phyloP scores from a whole-genome alignment of 2,113 vertebrate genomes.

The Gavia stellata region DNA sequence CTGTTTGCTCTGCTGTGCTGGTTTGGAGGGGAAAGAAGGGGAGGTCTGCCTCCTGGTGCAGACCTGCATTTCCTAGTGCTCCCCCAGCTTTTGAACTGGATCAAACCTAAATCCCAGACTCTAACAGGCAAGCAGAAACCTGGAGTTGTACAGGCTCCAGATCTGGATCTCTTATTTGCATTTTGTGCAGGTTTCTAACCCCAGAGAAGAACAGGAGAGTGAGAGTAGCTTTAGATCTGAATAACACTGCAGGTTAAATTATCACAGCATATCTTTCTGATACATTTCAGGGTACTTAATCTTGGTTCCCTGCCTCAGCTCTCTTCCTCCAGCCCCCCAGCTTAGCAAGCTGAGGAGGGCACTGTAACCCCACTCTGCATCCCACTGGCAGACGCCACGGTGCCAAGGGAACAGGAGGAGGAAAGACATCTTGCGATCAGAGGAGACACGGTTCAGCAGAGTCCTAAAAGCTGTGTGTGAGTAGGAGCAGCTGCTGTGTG shows the following conservation, averaged over 20 bases:
- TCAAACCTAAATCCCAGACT: background rate
- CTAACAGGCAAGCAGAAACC: background rate
- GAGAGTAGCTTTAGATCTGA: background rate
- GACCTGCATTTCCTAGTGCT: background rate
- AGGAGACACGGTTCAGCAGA: background rate
- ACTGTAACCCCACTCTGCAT: background rate
- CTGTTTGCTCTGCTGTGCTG: rapidly evolving
- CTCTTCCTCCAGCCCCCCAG: background rate
- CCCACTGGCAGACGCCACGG: rapidly evolving
- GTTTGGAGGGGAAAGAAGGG: background rate
- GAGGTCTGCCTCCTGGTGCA: background rate
- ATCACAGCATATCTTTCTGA: background rate
- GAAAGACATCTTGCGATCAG: background rate
- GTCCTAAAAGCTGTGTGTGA: background rate
- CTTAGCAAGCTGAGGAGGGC: background rate
- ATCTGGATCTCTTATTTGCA: background rate
- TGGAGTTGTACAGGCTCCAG: background rate
- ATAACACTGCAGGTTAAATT: background rate
- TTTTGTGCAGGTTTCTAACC: background rate
- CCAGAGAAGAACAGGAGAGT: background rate
- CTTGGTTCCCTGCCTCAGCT: background rate
- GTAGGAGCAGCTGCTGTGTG: background rate
- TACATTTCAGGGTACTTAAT: background rate
- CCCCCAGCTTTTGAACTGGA: background rate
- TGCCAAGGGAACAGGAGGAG: background rate